Conservation (phyloP, 2,888 invertebrate species). For the Anoplius nigerrimus region DNA sequence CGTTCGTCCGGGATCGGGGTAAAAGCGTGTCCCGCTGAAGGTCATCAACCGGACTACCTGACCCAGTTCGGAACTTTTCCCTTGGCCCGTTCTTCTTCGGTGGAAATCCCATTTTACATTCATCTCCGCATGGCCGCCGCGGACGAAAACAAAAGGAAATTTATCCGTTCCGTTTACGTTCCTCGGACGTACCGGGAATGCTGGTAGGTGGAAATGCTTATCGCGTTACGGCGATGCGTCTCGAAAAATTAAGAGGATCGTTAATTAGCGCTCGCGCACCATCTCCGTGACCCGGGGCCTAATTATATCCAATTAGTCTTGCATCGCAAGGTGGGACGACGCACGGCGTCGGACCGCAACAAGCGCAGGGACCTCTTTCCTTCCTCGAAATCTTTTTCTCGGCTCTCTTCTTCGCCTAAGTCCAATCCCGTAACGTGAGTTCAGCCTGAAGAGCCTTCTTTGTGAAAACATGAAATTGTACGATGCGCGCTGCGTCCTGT, state of each 20-base stretch:
- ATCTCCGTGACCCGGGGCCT: conserved; percentile 1
- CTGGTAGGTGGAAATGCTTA: conserved; percentile 1
- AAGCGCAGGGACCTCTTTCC: no score
- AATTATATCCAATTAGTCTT: conserved; percentile 22
- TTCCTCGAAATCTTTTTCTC: no score
- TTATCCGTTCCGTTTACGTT: no score
- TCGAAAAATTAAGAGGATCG: conserved; percentile 18
- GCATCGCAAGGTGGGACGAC: not conserved
- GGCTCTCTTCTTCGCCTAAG: no score
- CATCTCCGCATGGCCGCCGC: no score
- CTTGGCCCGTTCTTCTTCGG: not conserved
- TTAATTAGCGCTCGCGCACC: conserved; percentile 12
- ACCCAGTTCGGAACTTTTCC: conserved; percentile 7
- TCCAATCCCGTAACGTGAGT: no score
- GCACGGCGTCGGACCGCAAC: no score
- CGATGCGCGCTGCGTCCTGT: no score
- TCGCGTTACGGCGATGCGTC: not conserved
- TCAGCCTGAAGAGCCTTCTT: no score
- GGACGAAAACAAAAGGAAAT: no score
- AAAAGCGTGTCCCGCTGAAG: conserved; percentile 1
- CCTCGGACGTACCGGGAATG: no score
- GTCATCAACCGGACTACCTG: not conserved
- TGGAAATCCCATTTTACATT: conserved; percentile 1
- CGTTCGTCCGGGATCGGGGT: not conserved
- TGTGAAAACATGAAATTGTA: no score